phyloP scores from a whole-genome alignment of 2,797 vertebrate species.

The Atherinosoma microstoma region DNA sequence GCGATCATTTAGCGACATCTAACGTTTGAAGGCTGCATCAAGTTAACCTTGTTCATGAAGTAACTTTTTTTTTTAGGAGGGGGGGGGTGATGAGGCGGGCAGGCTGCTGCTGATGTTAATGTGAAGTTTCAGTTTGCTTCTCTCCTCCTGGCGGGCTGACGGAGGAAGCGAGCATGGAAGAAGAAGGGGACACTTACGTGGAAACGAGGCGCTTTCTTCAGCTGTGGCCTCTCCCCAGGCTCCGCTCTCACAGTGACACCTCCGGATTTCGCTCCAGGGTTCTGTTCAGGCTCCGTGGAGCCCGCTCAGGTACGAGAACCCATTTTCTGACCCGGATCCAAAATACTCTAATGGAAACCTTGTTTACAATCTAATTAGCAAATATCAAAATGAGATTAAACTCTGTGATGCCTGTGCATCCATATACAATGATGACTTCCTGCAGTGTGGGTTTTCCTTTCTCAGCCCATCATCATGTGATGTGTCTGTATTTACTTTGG shows the following conservation, averaged over 20 bases:
- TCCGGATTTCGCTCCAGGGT: constrained; percentile 79
- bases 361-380: neutral
- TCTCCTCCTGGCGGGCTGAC: constrained; percentile 7
- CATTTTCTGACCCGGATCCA: neutral
- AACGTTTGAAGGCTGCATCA: constrained; percentile 21
- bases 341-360: neutral
- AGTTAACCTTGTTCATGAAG: neutral
- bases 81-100: neutral
- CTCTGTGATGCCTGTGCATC: neutral
- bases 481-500: no score
- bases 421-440: neutral
- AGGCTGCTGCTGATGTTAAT: neutral
- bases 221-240: constrained; percentile 64
- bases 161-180: constrained; percentile 64
- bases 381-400: neutral
- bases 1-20: constrained; percentile 54
- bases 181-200: constrained; percentile 57
- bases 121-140: constrained; percentile 9
- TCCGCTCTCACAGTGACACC: constrained; percentile 80
- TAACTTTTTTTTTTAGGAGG: constrained; percentile 27
- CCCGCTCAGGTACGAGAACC: constrained; percentile 77
- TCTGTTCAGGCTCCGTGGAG: constrained; percentile 72
- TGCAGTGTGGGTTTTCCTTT: neutral
- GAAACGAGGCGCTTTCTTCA: constrained; percentile 59
- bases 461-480: neutral